Conservation (phyloP, 2,888 invertebrate species). For the Harpalus rufipes region DNA sequence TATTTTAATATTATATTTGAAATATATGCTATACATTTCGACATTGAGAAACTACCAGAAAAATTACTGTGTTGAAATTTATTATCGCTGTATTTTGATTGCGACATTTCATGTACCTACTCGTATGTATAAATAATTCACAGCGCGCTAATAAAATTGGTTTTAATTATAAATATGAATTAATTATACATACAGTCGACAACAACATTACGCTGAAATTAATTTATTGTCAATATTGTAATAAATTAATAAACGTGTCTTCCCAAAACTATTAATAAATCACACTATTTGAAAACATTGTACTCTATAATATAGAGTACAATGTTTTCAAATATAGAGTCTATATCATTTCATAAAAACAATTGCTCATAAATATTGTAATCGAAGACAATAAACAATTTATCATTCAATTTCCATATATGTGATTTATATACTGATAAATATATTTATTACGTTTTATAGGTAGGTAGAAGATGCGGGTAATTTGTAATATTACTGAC, state of each 20-base stretch:
- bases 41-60: neutral
- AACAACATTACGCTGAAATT: neutral
- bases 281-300: neutral
- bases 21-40: no score
- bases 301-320: no score
- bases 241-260: neutral
- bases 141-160: neutral
- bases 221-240: neutral
- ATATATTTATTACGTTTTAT: no score
- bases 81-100: neutral
- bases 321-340: no score
- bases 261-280: neutral
- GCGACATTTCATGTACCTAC: neutral
- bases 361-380: neutral
- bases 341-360: neutral
- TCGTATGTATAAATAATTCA: neutral
- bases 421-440: no score
- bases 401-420: no score
- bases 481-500: no score
- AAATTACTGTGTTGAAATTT: neutral
- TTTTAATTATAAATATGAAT: constrained; percentile 7
- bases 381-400: neutral
- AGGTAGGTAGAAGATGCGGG: no score
- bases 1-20: no score
- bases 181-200: neutral